Evolutionary conservation across 2,888 invertebrate species (phyloP).

Genomic region (Oscheius sp.): DNA sequence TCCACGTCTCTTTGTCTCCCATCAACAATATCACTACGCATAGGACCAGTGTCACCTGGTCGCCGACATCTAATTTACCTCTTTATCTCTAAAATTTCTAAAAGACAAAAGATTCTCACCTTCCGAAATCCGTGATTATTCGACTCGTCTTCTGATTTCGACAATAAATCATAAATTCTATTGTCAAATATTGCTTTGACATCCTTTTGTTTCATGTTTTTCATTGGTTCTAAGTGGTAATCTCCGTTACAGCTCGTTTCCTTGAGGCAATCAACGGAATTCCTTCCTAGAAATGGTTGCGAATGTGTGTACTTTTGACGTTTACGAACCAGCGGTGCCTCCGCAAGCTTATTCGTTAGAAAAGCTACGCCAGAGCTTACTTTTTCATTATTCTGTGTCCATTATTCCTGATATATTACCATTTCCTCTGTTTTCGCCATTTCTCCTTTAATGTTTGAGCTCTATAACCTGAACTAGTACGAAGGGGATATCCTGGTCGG

Average conservation of each 20-base stretch:
- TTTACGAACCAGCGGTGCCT: too few species aligned
- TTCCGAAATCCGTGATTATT: neutral
- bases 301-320: too few species aligned
- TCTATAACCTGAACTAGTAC: too few species aligned
- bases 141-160: neutral
- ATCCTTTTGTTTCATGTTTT: too few species aligned
- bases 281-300: too few species aligned
- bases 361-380: neutral
- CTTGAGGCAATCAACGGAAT: too few species aligned
- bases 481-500: neutral
- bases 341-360: too few species aligned
- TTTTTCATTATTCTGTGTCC: neutral
- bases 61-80: neutral
- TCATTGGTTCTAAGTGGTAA: too few species aligned
- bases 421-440: neutral
- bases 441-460: neutral
- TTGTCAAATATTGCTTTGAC: too few species aligned
- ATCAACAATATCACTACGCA: slow-evolving; percentile 33
- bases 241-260: too few species aligned
- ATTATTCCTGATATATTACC: neutral
- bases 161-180: neutral
- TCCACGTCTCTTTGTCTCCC: slow-evolving; percentile 28
- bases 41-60: slow-evolving; percentile 15
- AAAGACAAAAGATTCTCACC: neutral
- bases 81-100: neutral